phyloP scores from a whole-genome alignment of 2,888 invertebrate species.

The Machimus atricapillus region DNA sequence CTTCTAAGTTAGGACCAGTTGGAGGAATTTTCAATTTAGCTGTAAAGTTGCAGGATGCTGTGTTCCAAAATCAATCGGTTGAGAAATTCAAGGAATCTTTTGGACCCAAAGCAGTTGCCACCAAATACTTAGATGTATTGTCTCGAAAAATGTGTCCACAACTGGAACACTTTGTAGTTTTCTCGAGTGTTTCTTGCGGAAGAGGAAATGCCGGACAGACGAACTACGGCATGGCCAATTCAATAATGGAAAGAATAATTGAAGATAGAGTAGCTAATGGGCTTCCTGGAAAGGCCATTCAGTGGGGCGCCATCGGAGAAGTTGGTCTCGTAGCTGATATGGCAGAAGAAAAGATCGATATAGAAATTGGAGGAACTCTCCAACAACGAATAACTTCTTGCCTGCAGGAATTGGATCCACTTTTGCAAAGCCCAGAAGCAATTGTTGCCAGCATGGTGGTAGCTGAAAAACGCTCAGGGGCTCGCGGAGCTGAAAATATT shows the following conservation, averaged over 20 bases:
- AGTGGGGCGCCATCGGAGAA: conserved; percentile 94
- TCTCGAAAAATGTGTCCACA: conserved; percentile 68
- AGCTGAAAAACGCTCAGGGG: conserved; percentile 77
- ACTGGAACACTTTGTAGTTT: conserved; percentile 81
- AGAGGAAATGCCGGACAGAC: conserved; percentile 91
- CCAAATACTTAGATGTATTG: conserved; percentile 75
- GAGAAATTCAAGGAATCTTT: conserved; percentile 74
- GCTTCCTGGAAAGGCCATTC: conserved; percentile 81
- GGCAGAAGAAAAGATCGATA: conserved; percentile 73
- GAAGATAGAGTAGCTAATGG: conserved; percentile 75
- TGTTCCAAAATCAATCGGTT: conserved; percentile 78
- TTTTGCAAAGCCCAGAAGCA: conserved; percentile 74
- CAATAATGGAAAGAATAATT: conserved; percentile 87
- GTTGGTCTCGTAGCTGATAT: conserved; percentile 82
- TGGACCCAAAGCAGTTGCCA: conserved; percentile 83
- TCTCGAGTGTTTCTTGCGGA: conserved; percentile 91
- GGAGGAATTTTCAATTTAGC: conserved; percentile 91
- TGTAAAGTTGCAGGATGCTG: conserved; percentile 76
- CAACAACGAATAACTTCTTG: conserved; percentile 88
- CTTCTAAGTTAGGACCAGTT: conserved; percentile 71
- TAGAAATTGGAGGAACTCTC: conserved; percentile 79
- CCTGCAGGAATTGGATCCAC: conserved; percentile 73
- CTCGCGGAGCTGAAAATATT: conserved; percentile 69
- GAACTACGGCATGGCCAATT: conserved; percentile 91
- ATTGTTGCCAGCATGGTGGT: conserved; percentile 86